Percentiles rank a stretch among this genome's conserved stretches.
Conservation (phyloP, 2,113 vertebrate genomes). For the Bothrops jararaca region DNA sequence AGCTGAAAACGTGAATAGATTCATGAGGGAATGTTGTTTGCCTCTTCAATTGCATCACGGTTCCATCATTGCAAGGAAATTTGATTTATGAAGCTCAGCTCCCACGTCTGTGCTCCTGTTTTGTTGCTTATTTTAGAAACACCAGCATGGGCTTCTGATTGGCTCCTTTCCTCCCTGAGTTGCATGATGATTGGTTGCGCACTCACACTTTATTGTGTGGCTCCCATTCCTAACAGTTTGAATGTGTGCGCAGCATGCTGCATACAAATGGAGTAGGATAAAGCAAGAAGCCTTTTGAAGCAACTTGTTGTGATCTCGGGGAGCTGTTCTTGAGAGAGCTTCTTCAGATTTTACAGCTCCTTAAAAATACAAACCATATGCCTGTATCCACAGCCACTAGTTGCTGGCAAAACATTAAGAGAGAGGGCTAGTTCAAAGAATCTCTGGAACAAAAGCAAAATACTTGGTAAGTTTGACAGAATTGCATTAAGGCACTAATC, state of each 20-base stretch:
- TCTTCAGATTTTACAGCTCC: not conserved
- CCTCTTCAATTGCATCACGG: constrained; percentile 45
- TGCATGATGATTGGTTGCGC: constrained; percentile 39
- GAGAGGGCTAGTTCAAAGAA: not conserved
- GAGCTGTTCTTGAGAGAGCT: not conserved
- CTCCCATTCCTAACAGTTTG: constrained; percentile 46
- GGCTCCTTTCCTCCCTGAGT: constrained; percentile 39
- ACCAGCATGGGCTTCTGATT: constrained; percentile 38
- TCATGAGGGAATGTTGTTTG: constrained; percentile 46
- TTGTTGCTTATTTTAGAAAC: constrained; percentile 64
- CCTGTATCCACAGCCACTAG: not conserved
- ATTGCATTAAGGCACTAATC: not conserved
- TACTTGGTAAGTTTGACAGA: not conserved
- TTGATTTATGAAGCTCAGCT: constrained; percentile 62
- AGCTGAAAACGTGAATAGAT: constrained; percentile 50
- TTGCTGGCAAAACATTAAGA: not conserved
- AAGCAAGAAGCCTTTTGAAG: constrained; percentile 39
- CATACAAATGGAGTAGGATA: constrained; percentile 53
- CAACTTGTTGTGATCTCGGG: constrained; percentile 6
- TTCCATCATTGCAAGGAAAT: constrained; percentile 51
- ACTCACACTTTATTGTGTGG: constrained; percentile 43
- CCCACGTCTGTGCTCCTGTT: constrained; percentile 43
- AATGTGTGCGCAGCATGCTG: constrained; percentile 28
- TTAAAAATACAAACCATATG: not conserved
- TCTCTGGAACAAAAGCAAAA: not conserved